Percentiles rank a stretch among this genome's conserved stretches.
phyloP scores from a whole-genome alignment of 2,113 vertebrate species.

The Notechis scutatus region DNA sequence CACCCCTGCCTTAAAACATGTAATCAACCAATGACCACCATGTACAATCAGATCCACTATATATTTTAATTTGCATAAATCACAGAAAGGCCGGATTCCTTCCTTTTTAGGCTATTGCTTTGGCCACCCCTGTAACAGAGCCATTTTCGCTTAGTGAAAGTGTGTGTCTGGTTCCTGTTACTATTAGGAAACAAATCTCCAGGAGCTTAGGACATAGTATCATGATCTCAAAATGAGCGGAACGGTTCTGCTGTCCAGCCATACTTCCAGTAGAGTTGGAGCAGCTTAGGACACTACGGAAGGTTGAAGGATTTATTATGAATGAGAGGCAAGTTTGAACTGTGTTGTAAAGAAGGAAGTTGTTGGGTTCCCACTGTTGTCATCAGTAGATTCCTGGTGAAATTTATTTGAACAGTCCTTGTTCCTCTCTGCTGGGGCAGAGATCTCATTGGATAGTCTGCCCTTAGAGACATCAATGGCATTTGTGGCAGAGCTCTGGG shows the following conservation, averaged over 20 bases:
- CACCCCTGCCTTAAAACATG: background rate
- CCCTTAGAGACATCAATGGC: background rate
- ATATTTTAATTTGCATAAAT: background rate
- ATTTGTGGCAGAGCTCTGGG: background rate
- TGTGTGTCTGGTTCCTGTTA: background rate
- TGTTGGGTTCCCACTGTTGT: background rate
- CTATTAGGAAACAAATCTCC: background rate
- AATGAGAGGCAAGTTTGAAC: background rate
- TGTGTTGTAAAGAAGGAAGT: background rate
- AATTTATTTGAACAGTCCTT: background rate
- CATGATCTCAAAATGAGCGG: background rate
- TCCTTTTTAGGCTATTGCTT: background rate
- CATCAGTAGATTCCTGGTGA: background rate
- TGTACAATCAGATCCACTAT: background rate
- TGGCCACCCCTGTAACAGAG: background rate
- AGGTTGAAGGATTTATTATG: background rate
- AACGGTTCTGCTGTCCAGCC: background rate
- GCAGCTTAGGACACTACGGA: too few species aligned
- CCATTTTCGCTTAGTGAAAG: background rate
- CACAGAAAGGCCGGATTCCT: background rate
- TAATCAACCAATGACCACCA: background rate
- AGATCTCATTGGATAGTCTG: background rate
- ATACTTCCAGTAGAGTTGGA: background rate
- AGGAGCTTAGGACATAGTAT: background rate
- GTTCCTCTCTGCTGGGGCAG: background rate